A percentile compares a stretch with the other conserved stretches of the same genome.
These are phyloP conservation scores for Gadus chalcogrammus DNA, from an alignment of 2,113 vertebrate genomes.

Conservation along the genomic window DNA sequence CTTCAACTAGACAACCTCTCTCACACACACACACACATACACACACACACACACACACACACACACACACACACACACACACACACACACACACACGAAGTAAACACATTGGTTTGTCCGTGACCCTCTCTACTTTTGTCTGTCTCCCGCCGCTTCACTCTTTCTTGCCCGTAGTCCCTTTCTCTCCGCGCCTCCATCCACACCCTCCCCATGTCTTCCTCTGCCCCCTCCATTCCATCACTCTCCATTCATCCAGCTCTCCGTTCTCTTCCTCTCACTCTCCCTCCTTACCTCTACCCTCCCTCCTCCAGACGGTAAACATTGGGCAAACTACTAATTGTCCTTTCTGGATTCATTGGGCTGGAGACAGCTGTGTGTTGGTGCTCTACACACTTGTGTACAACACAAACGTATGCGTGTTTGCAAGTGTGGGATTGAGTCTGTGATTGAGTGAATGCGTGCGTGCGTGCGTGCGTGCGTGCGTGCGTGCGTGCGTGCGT, in stretches of 20 bases:
- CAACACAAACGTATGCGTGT: background rate
- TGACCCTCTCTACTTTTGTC: conserved; percentile 9
- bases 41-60: background rate
- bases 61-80: background rate
- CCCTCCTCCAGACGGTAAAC: conserved; percentile 51
- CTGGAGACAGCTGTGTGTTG: conserved; percentile 42
- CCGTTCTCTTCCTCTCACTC: background rate
- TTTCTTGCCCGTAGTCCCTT: conserved; percentile 8
- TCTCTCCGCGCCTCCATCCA: background rate
- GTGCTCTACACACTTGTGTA: background rate
- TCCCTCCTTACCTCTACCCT: background rate
- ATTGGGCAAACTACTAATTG: conserved; percentile 64
- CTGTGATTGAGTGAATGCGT: background rate
- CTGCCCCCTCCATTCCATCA: background rate
- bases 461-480: background rate
- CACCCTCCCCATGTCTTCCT: conserved; percentile 2
- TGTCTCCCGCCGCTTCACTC: conserved; percentile 16
- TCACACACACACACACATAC: background rate
- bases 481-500: too few relatives aligned
- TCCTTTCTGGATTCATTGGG: conserved; percentile 47
- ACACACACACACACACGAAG: too few relatives aligned
- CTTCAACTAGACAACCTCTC: background rate
- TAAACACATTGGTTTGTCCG: background rate
- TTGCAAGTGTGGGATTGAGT: background rate
- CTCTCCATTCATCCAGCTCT: background rate